phyloP scores from a whole-genome alignment of 2,797 vertebrate genomes.

The Crypturellus tataupa region DNA sequence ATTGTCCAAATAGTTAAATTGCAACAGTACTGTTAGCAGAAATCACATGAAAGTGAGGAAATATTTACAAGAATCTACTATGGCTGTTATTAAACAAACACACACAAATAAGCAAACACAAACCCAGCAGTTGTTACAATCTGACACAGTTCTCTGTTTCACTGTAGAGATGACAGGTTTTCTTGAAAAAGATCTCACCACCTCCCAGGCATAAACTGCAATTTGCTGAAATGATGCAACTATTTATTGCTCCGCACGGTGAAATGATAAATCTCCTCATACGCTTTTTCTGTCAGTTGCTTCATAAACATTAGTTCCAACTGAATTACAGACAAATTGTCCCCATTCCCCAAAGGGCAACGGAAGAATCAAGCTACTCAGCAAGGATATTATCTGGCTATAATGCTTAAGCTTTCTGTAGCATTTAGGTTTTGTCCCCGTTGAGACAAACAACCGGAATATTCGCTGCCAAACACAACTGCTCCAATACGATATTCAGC shows the following conservation, averaged over 20 bases:
- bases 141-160: background rate
- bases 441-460: background rate
- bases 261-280: conserved; percentile 37
- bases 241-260: background rate
- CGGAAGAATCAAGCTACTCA: conserved; percentile 1
- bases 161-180: background rate
- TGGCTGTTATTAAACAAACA: background rate
- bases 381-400: background rate
- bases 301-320: conserved; percentile 45
- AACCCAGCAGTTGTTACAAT: background rate
- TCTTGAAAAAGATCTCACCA: background rate
- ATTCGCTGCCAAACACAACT: background rate
- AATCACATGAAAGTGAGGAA: background rate
- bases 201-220: background rate
- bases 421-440: background rate
- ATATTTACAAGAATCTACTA: background rate
- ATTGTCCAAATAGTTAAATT: background rate
- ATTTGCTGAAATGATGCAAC: background rate
- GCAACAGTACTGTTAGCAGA: background rate
- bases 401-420: background rate
- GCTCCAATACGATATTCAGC: conserved; percentile 7
- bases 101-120: background rate
- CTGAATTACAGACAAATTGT: conserved; percentile 6
- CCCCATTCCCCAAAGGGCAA: conserved; percentile 4
- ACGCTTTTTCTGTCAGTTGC: background rate